Evolutionary conservation across 35 echinoderm and acorn worm genomes (phyloP).

Genomic region (Ptychodera flava): DNA sequence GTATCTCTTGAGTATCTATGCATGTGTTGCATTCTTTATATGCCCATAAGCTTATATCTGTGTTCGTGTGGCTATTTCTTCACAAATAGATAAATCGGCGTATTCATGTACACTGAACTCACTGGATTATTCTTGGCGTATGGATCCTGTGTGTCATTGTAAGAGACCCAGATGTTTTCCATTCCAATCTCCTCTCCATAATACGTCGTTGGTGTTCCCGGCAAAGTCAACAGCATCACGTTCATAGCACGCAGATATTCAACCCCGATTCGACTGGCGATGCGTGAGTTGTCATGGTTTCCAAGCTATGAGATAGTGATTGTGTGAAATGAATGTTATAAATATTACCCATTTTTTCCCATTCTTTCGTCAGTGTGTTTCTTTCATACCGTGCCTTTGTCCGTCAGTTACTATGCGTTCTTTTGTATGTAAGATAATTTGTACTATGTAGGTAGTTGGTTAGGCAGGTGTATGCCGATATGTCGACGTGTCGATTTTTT

Average conservation of each 20-base stretch:
- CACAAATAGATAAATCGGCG: background rate
- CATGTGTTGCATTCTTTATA: no score
- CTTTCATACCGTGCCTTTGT: no score
- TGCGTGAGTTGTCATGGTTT: conserved; percentile 78
- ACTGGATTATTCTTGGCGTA: conserved; percentile 83
- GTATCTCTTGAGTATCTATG: no score
- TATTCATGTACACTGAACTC: background rate
- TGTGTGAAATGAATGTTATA: background rate
- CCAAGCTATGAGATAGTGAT: conserved; percentile 39
- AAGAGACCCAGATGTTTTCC: conserved; percentile 59
- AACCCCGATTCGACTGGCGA: conserved; percentile 36
- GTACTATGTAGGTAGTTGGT: no score
- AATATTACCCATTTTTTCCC: background rate
- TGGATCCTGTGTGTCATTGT: conserved; percentile 77
- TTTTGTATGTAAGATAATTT: no score
- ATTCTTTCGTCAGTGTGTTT: background rate
- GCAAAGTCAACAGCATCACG: conserved; percentile 59
- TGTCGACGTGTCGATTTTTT: no score
- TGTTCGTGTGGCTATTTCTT: no score
- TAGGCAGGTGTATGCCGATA: no score
- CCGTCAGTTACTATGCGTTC: no score
- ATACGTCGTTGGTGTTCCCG: conserved; percentile 84
- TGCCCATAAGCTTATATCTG: no score
- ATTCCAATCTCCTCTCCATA: conserved; percentile 90
- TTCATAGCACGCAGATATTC: conserved; percentile 54